Evolutionary conservation across 2,888 invertebrate genomes (phyloP).

Genomic region (Lycophotia porphyrea): DNA sequence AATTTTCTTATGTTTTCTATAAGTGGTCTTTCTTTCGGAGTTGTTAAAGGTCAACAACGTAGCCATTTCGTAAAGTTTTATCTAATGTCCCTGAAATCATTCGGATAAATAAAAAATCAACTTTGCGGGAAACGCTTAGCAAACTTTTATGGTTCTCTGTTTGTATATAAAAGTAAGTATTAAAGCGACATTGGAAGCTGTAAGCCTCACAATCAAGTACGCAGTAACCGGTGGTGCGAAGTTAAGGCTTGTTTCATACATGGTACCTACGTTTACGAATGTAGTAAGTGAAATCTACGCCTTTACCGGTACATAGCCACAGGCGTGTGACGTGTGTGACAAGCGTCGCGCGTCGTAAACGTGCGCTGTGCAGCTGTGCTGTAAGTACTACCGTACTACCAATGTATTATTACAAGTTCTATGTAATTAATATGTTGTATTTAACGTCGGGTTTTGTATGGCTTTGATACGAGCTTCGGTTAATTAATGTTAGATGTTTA

Average conservation of each 20-base stretch:
- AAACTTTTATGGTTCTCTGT: not conserved
- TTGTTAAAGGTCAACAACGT: not conserved
- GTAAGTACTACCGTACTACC: too few relatives aligned
- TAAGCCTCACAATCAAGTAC: not conserved
- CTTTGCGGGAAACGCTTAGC: not conserved
- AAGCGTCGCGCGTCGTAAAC: constrained; percentile 5
- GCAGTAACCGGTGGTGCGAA: not conserved
- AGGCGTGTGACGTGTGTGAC: not conserved
- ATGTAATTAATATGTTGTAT: constrained; percentile 35
- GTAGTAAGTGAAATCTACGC: constrained; percentile 32
- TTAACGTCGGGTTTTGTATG: constrained; percentile 13
- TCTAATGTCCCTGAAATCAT: not conserved
- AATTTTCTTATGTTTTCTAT: not conserved
- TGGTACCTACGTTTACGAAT: constrained; percentile 10
- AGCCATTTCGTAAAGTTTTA: not conserved
- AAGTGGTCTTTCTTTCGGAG: not conserved
- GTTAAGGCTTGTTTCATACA: not conserved
- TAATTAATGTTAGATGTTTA: constrained; percentile 9
- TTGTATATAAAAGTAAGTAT: not conserved
- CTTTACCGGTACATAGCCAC: constrained; percentile 9
- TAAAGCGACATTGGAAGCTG: not conserved
- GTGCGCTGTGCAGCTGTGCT: constrained; percentile 27
- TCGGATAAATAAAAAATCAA: not conserved
- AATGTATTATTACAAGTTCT: not conserved
- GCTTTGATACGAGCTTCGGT: not conserved